Conservation (phyloP, 2,888 invertebrate species). For the Napeogenes inachia region DNA sequence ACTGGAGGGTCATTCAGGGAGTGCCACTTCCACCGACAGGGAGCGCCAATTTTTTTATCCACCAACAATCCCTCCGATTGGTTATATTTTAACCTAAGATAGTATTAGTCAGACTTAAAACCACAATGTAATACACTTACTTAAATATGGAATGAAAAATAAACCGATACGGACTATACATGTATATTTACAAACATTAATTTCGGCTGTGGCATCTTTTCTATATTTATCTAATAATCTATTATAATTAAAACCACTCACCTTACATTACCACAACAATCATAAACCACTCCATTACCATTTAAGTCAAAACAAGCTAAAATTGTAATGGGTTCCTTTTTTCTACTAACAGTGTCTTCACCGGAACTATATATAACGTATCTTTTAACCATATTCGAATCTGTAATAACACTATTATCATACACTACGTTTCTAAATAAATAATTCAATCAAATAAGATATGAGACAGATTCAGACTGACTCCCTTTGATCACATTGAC, state of each 20-base stretch:
- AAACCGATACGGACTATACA: too few species aligned
- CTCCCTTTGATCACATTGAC: too few species aligned
- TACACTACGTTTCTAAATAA: too few species aligned
- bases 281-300: constrained; percentile 54
- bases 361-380: constrained; percentile 46
- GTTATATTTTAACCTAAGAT: constrained; percentile 52
- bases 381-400: constrained; percentile 33
- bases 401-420: constrained; percentile 31
- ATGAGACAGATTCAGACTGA: too few species aligned
- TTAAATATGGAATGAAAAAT: too few species aligned
- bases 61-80: constrained; percentile 49
- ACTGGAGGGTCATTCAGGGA: constrained; percentile 51
- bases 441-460: neutral
- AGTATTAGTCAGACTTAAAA: neutral
- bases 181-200: too few species aligned
- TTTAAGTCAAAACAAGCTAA: constrained; percentile 49
- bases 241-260: constrained; percentile 25
- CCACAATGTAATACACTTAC: neutral
- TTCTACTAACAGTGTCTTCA: constrained; percentile 27
- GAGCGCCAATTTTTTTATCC: constrained; percentile 44
- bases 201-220: too few species aligned
- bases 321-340: constrained; percentile 32
- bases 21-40: constrained; percentile 55
- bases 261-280: constrained; percentile 47
- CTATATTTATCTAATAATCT: too few species aligned